Evolutionary conservation across 92 coral and sea anemone species (phyloP).

Genomic region (Bergia sp.): DNA sequence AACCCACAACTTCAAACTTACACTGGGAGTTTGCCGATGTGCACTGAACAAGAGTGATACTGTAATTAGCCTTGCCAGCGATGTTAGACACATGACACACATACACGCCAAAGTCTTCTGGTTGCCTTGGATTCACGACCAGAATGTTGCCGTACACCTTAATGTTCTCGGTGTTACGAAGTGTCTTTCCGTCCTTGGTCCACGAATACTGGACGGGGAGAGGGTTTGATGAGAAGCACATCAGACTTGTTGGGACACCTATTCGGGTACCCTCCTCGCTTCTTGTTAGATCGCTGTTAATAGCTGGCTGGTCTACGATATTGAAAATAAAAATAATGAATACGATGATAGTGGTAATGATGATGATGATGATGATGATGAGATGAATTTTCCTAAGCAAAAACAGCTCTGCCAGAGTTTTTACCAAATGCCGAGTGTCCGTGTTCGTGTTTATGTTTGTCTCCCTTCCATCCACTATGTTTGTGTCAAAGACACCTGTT

Average conservation of each 20-base stretch:
- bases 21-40: neutral
- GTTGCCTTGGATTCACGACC: neutral
- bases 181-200: too few species aligned
- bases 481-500: too few species aligned
- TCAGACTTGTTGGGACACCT: neutral
- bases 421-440: too few species aligned
- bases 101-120: neutral
- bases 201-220: neutral
- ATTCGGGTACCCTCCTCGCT: neutral
- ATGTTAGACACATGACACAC: neutral
- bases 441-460: too few species aligned
- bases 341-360: too few species aligned
- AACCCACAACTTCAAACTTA: neutral
- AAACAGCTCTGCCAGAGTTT: too few species aligned
- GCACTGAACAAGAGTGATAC: neutral
- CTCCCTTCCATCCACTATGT: too few species aligned
- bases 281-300: neutral
- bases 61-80: neutral
- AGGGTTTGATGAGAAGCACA: neutral
- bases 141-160: conserved; percentile 6
- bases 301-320: neutral
- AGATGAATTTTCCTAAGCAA: too few species aligned
- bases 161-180: neutral
- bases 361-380: too few species aligned
- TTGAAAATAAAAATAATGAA: too few species aligned